Conservation (phyloP, 2,113 vertebrate species). For the Hylia prasina region DNA sequence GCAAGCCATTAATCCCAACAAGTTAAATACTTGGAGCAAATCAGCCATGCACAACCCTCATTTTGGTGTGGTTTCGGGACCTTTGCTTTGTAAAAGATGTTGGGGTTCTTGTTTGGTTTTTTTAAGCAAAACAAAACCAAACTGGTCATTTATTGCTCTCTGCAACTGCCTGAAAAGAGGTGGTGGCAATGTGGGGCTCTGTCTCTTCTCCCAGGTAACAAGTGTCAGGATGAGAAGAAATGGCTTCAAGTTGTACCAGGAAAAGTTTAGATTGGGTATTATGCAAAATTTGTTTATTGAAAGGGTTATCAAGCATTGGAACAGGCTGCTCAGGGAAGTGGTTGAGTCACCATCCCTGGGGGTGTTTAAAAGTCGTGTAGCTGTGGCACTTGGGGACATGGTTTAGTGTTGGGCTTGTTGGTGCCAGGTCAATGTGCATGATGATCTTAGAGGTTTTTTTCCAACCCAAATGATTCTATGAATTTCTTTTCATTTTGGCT, state of each 20-base stretch:
- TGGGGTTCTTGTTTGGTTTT: not conserved
- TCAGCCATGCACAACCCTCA: not conserved
- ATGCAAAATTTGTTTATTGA: not conserved
- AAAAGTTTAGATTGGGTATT: not conserved
- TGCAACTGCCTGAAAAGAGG: not conserved
- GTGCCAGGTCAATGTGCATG: not conserved
- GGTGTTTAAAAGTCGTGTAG: not conserved
- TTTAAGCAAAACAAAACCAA: not conserved
- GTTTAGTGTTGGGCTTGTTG: not conserved
- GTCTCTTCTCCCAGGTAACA: not conserved
- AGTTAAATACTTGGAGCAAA: not conserved
- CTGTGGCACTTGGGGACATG: not conserved
- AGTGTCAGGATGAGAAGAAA: not conserved
- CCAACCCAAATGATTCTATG: not conserved
- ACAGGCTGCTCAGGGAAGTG: not conserved
- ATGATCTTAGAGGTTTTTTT: not conserved
- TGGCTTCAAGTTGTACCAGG: not conserved
- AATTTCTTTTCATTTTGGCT: not conserved
- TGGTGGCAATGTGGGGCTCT: not conserved
- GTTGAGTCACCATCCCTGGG: not conserved
- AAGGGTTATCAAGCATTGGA: not conserved
- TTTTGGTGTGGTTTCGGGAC: not conserved
- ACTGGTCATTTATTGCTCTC: not conserved
- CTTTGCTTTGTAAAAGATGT: not conserved
- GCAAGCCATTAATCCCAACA: not conserved